Evolutionary conservation across 1,140 invertebrate species (phyloP).

Genomic region (Conus betulinus): DNA sequence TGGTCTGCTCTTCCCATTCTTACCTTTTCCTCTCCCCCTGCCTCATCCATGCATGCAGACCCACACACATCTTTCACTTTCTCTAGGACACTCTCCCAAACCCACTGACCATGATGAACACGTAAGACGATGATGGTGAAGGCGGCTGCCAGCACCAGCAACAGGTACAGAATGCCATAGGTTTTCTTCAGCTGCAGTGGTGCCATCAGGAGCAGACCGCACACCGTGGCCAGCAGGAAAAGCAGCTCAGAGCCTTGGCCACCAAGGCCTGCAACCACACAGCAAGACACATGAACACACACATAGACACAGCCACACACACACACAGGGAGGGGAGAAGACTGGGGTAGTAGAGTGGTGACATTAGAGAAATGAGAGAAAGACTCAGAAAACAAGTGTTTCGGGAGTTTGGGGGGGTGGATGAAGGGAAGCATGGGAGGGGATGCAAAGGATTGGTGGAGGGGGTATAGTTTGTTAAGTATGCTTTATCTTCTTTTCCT

Average conservation of each 20-base stretch:
- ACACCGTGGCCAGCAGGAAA: constrained; percentile 5
- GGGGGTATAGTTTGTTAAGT: too few relatives aligned
- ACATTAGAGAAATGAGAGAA: too few relatives aligned
- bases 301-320: not conserved
- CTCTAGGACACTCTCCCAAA: not conserved
- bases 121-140: not conserved
- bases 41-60: too few relatives aligned
- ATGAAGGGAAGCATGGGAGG: too few relatives aligned
- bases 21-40: too few relatives aligned
- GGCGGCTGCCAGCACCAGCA: not conserved
- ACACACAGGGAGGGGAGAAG: not conserved
- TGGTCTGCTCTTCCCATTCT: too few relatives aligned
- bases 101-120: not conserved
- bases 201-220: not conserved
- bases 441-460: too few relatives aligned
- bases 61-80: not conserved
- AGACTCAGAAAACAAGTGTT: not conserved
- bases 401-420: not conserved
- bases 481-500: too few relatives aligned
- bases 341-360: not conserved
- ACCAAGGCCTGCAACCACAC: not conserved
- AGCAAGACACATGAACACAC: not conserved
- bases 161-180: not conserved
- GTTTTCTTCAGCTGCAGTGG: not conserved
- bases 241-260: not conserved